phyloP scores from a whole-genome alignment of 2,888 invertebrate genomes.

The Anoplius nigerrimus region DNA sequence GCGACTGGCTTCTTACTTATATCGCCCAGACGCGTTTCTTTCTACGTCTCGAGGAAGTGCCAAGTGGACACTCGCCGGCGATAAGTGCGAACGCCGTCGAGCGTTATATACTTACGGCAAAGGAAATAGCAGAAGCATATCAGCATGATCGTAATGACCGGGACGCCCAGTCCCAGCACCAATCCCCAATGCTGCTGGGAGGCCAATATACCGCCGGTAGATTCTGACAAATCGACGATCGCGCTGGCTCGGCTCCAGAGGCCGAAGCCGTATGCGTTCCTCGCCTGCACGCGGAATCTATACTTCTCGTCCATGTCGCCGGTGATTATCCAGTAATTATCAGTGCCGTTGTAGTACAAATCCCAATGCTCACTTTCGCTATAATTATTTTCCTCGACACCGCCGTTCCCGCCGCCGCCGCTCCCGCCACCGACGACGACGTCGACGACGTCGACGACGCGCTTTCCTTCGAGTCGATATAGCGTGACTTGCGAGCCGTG shows the following conservation, averaged over 20 bases:
- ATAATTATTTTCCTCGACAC: constrained; percentile 43
- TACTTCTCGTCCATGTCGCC: constrained; percentile 78
- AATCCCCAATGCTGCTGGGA: constrained; percentile 78
- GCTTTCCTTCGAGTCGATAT: constrained; percentile 86
- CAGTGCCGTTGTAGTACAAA: constrained; percentile 86
- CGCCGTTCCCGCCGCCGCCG: too few relatives aligned
- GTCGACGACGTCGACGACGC: constrained; percentile 60
- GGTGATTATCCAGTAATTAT: constrained; percentile 88
- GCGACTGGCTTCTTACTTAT: background rate
- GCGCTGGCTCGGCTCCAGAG: constrained; percentile 83
- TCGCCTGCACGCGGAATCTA: constrained; percentile 86
- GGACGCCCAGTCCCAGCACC: constrained; percentile 81
- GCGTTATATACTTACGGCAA: constrained; percentile 75
- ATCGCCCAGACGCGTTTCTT: background rate
- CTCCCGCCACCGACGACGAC: too few relatives aligned
- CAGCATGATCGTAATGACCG: constrained; percentile 73
- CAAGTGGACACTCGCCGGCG: background rate
- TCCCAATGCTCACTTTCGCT: constrained; percentile 76
- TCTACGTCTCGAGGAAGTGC: background rate
- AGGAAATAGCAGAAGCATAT: constrained; percentile 74
- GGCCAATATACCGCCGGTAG: constrained; percentile 72
- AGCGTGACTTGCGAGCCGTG: constrained; percentile 85
- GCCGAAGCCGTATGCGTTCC: constrained; percentile 90
- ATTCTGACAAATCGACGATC: constrained; percentile 78
- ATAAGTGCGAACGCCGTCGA: too few relatives aligned